Percentiles rank a stretch among this genome's conserved stretches.
phyloP scores from a whole-genome alignment of 2,888 invertebrate species.

The Ceramica pisi region DNA sequence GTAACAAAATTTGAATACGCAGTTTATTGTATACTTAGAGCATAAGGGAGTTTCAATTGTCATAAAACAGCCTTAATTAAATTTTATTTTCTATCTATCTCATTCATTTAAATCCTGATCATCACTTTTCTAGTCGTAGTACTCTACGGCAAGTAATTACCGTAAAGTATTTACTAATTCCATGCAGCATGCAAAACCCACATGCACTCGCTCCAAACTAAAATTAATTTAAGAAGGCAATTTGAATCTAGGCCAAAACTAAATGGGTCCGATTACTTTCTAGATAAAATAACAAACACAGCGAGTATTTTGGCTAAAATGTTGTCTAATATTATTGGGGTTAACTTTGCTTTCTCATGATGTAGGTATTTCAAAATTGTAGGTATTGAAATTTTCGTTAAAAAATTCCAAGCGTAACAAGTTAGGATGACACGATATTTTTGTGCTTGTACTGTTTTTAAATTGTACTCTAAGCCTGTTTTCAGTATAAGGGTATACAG shows the following conservation, averaged over 20 bases:
- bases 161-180: not conserved
- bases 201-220: constrained; percentile 2
- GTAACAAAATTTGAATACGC: too few species aligned
- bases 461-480: not conserved
- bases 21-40: too few species aligned
- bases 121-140: not conserved
- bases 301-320: constrained; percentile 28
- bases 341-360: not conserved
- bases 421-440: not conserved
- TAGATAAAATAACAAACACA: constrained; percentile 47
- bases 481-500: not conserved
- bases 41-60: too few species aligned
- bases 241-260: constrained; percentile 57
- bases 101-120: not conserved
- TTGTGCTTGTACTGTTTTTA: not conserved
- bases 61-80: too few species aligned
- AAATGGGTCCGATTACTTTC: constrained; percentile 50
- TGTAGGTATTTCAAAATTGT: constrained; percentile 1
- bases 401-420: not conserved
- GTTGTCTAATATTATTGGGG: constrained; percentile 17
- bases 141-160: not conserved
- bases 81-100: too few species aligned
- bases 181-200: constrained; percentile 1
- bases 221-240: constrained; percentile 48
- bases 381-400: not conserved